phyloP scores from a whole-genome alignment of 2,888 invertebrate genomes.

The Phaonia tiefii region DNA sequence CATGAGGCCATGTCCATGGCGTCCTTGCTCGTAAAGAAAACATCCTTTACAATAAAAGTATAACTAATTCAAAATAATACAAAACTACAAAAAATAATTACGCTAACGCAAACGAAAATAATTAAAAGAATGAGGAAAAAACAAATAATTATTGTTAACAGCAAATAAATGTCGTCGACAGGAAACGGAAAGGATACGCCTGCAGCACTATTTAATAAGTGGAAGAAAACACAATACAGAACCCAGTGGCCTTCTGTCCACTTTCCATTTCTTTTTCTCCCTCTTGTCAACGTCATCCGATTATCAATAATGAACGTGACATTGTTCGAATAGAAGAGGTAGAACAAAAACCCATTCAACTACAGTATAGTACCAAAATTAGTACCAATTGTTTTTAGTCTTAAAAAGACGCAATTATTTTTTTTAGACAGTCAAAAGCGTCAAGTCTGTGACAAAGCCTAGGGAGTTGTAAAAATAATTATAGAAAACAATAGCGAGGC shows the following conservation, averaged over 20 bases:
- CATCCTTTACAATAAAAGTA: not conserved
- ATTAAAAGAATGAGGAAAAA: not conserved
- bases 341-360: not conserved
- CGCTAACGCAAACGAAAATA: not conserved
- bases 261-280: no score
- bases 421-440: no score
- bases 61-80: not conserved
- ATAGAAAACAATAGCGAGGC: no score
- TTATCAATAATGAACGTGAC: slow-evolving; percentile 42
- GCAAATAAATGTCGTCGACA: not conserved
- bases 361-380: not conserved
- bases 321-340: not conserved
- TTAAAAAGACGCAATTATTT: no score
- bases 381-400: no score
- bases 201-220: no score
- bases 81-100: not conserved
- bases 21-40: not conserved
- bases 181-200: not conserved
- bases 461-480: no score
- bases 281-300: no score
- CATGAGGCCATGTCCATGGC: not conserved
- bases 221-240: no score
- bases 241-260: no score
- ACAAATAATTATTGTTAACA: slow-evolving; percentile 15
- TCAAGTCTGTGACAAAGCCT: no score